Conservation (phyloP, 2,797 vertebrate species). For the Salarias fasciatus region DNA sequence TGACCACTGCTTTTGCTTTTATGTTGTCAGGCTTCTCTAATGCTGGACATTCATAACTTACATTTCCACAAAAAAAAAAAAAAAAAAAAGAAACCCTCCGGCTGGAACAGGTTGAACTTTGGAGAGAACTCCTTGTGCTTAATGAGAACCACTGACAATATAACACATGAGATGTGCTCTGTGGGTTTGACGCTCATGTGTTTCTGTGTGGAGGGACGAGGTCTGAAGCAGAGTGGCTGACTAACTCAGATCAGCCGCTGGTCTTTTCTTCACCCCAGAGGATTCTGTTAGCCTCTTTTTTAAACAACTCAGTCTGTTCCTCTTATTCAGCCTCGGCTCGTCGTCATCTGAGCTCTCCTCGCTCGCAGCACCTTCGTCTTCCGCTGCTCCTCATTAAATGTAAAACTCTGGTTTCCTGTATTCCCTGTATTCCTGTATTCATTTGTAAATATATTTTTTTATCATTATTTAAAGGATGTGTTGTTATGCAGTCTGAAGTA, state of each 20-base stretch:
- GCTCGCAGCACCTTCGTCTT: conserved; percentile 8
- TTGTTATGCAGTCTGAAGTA: too few species aligned
- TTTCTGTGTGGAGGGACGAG: conserved; percentile 8
- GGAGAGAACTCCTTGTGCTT: conserved; percentile 1
- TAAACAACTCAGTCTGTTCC: conserved; percentile 23
- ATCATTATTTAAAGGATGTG: neutral
- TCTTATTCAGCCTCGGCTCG: conserved; percentile 1
- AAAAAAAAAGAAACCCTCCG: neutral
- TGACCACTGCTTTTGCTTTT: neutral
- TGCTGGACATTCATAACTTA: neutral
- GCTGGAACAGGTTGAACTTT: conserved; percentile 7
- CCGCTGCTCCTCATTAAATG: conserved; percentile 10
- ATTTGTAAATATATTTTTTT: neutral
- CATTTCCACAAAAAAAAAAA: neutral
- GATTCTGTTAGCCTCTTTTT: conserved; percentile 40
- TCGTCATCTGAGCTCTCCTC: neutral
- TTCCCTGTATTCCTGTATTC: neutral
- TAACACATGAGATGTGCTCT: neutral
- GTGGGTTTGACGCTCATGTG: neutral
- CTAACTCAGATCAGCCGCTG: conserved; percentile 27
- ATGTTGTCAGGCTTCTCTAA: neutral
- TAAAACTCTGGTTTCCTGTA: neutral
- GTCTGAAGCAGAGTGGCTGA: conserved; percentile 30
- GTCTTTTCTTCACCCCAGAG: conserved; percentile 47
- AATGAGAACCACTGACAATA: conserved; percentile 19